Conservation (phyloP, 2,888 invertebrate species). For the Melitaea athalia region DNA sequence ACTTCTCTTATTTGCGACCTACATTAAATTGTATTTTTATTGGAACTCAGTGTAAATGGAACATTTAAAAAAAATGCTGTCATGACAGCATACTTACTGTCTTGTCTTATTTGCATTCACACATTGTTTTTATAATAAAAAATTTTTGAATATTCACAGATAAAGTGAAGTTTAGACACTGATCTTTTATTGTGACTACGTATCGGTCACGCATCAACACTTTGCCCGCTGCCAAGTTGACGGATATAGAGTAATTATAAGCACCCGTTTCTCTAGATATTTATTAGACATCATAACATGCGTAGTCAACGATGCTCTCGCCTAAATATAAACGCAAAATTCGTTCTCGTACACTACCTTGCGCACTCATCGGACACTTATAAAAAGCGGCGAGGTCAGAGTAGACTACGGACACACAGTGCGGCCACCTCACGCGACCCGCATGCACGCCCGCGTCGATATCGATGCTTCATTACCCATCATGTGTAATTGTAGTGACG, state of each 20-base stretch:
- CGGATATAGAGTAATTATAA: not conserved
- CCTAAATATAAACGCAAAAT: constrained; percentile 74
- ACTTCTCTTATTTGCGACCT: not conserved
- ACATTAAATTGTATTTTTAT: constrained; percentile 14
- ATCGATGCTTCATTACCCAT: constrained; percentile 66
- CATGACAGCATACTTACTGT: too few species aligned
- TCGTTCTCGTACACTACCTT: constrained; percentile 67
- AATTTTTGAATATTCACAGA: not conserved
- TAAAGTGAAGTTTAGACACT: not conserved
- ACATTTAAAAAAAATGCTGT: too few species aligned
- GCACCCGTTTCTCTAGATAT: constrained; percentile 21
- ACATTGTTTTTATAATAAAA: not conserved
- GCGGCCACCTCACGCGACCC: constrained; percentile 72
- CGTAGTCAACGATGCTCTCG: constrained; percentile 53
- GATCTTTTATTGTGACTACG: not conserved
- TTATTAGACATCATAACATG: constrained; percentile 45
- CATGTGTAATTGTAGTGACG: constrained; percentile 72
- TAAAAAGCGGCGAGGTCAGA: constrained; percentile 80
- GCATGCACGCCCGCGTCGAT: constrained; percentile 73
- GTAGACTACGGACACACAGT: constrained; percentile 67
- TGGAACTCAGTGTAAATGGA: not conserved
- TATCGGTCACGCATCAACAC: not conserved
- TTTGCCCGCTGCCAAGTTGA: constrained; percentile 2
- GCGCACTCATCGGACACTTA: constrained; percentile 77
- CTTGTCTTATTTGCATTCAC: not conserved